Conservation (phyloP, 2,113 vertebrate species). For the Oryzias melastigma region DNA sequence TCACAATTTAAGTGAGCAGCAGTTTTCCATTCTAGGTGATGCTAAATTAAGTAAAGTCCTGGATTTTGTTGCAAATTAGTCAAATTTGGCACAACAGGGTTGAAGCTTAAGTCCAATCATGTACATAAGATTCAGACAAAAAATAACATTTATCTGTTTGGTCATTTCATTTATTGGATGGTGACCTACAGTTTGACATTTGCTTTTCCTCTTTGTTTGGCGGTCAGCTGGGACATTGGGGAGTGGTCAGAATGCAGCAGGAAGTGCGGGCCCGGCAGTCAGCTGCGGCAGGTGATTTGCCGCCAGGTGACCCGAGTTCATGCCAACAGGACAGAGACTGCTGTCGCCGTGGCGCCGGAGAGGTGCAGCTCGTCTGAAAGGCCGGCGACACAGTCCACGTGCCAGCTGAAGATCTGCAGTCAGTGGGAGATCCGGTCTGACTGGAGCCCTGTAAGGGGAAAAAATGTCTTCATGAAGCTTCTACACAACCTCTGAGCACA, state of each 20-base stretch:
- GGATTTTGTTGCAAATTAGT: too few relatives aligned
- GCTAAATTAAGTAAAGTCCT: too few relatives aligned
- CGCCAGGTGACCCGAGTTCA: slow-evolving; percentile 79
- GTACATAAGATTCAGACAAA: too few relatives aligned
- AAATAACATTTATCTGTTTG: too few relatives aligned
- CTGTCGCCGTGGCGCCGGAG: slow-evolving; percentile 75
- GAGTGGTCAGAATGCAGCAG: slow-evolving; percentile 97
- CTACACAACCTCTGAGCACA: not conserved
- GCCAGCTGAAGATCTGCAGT: slow-evolving; percentile 96
- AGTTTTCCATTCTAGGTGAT: too few relatives aligned
- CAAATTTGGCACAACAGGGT: too few relatives aligned
- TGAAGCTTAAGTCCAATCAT: too few relatives aligned
- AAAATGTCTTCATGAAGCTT: not conserved
- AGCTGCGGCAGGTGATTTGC: slow-evolving; percentile 91
- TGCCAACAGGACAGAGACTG: slow-evolving; percentile 70
- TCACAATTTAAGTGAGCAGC: too few relatives aligned
- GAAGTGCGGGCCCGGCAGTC: slow-evolving; percentile 88
- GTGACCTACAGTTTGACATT: too few relatives aligned
- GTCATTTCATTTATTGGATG: too few relatives aligned
- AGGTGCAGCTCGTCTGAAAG: slow-evolving; percentile 83
- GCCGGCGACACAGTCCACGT: slow-evolving; percentile 85
- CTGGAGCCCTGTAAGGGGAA: slow-evolving; percentile 86
- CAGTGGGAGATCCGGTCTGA: slow-evolving; percentile 92
- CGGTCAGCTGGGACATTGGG: slow-evolving; percentile 89
- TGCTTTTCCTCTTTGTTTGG: slow-evolving; percentile 1